Conservation (phyloP, 2,797 vertebrate species). For the Peromyscus melanophrys region DNA sequence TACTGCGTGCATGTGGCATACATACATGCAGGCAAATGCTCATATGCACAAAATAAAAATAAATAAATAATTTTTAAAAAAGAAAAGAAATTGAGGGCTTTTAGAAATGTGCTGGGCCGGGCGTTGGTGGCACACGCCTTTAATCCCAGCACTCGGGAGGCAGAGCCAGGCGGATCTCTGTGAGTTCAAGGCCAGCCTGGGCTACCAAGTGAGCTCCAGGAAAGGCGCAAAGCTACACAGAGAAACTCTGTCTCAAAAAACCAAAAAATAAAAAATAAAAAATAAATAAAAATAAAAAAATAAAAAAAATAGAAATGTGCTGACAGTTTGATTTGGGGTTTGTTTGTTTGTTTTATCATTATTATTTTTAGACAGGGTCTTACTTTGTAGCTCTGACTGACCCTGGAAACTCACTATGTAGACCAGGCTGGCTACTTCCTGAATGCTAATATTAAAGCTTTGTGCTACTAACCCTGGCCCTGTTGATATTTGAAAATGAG, state of each 20-base stretch:
- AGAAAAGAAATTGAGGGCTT: neutral
- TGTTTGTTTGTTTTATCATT: neutral
- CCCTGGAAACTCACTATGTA: neutral
- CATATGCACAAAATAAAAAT: neutral
- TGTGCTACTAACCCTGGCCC: neutral
- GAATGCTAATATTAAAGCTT: neutral
- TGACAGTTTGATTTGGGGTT: neutral
- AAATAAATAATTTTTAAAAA: too few relatives aligned
- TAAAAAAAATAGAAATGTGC: neutral
- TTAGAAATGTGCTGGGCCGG: neutral
- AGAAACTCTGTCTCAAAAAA: too few relatives aligned
- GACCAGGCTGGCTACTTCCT: neutral
- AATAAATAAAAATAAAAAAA: too few relatives aligned
- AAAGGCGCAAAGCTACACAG: too few relatives aligned
- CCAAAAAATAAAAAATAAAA: too few relatives aligned
- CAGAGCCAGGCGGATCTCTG: too few relatives aligned
- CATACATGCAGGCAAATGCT: neutral
- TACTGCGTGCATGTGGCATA: neutral
- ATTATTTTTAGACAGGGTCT: neutral
- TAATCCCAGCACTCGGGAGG: too few relatives aligned
- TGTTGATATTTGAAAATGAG: conserved; percentile 9
- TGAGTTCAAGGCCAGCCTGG: too few relatives aligned
- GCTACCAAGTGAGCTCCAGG: too few relatives aligned
- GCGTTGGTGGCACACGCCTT: too few relatives aligned
- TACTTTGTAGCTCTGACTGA: neutral